phyloP scores from a whole-genome alignment of 2,797 vertebrate species.

The Periparus ater region DNA sequence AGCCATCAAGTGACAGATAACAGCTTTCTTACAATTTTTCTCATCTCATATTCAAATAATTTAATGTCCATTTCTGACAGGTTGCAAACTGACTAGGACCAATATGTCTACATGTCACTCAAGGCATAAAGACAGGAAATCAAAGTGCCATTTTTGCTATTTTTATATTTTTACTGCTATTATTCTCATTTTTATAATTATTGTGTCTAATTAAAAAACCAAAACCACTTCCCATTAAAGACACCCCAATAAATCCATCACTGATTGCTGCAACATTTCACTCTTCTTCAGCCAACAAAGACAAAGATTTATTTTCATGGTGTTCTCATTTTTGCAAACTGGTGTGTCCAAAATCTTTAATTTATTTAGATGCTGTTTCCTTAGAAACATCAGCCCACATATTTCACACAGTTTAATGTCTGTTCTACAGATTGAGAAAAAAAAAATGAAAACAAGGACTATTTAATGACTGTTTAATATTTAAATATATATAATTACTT shows the following conservation, averaged over 20 bases:
- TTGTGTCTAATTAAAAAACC: background rate
- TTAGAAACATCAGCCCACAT: background rate
- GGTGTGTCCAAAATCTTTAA: background rate
- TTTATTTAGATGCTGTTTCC: constrained; percentile 1
- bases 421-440: background rate
- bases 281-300: background rate
- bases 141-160: background rate
- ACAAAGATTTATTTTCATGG: background rate
- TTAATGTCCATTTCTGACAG: background rate
- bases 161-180: background rate
- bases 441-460: background rate
- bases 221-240: background rate
- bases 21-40: background rate
- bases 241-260: background rate
- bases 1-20: background rate
- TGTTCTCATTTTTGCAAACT: background rate
- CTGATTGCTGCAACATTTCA: background rate
- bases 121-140: background rate
- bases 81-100: background rate
- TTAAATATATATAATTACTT: background rate
- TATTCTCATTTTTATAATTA: background rate
- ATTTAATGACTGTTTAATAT: background rate
- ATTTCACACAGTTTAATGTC: background rate
- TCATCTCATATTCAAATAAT: background rate
- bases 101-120: background rate